Evolutionary conservation across 2,113 vertebrate genomes (phyloP).

Genomic region (Oceanodroma tethys): DNA sequence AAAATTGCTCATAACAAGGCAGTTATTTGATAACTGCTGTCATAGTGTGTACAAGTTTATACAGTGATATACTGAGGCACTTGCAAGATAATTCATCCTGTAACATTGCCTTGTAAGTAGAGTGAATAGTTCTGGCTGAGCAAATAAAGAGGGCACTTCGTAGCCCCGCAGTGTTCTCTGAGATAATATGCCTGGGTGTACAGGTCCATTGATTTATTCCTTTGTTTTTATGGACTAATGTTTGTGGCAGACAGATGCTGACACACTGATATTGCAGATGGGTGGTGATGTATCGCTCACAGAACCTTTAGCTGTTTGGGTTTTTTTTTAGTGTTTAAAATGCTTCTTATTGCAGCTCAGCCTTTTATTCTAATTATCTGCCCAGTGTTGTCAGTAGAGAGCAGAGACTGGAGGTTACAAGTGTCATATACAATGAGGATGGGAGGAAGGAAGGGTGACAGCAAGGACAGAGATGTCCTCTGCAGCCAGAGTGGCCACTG

Average conservation of each 20-base stretch:
- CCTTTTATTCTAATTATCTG: neutral
- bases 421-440: neutral
- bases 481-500: neutral
- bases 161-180: neutral
- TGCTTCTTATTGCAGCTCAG: neutral
- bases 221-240: neutral
- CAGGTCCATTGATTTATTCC: slow-evolving; percentile 29
- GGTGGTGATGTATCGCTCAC: neutral
- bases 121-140: neutral
- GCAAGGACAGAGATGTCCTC: neutral
- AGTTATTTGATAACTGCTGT: neutral
- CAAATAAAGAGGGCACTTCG: neutral
- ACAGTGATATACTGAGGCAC: neutral
- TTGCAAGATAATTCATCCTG: neutral
- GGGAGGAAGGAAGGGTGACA: neutral
- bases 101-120: neutral
- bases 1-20: neutral
- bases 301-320: neutral
- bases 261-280: neutral
- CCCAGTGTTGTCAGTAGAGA: neutral
- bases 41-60: neutral
- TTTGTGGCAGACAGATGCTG: slow-evolving; percentile 16
- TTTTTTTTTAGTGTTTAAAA: neutral
- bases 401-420: neutral
- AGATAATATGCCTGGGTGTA: neutral